Evolutionary conservation across 2,888 invertebrate genomes (phyloP).

Genomic region (Ochlodes sylvanus): DNA sequence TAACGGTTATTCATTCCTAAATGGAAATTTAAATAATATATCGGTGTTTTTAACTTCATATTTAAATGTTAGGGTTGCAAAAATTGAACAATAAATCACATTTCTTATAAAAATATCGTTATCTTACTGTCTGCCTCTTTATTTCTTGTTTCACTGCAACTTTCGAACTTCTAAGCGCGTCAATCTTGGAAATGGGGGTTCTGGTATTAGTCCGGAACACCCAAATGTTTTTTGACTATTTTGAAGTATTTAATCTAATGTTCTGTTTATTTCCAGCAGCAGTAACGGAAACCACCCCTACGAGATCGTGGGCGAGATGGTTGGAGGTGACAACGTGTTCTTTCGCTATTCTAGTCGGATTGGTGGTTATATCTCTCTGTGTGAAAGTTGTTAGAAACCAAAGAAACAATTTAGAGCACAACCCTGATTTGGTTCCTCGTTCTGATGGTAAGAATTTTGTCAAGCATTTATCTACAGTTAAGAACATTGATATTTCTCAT

Average conservation of each 20-base stretch:
- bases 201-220: too few relatives aligned
- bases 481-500: too few relatives aligned
- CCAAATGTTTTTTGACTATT: not conserved
- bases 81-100: too few relatives aligned
- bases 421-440: constrained; percentile 59
- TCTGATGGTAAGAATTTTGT: constrained; percentile 54
- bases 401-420: constrained; percentile 46
- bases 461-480: not conserved
- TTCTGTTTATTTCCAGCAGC: constrained; percentile 42
- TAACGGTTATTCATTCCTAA: too few relatives aligned
- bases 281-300: constrained; percentile 47
- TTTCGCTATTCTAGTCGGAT: constrained; percentile 45
- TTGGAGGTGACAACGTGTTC: constrained; percentile 49
- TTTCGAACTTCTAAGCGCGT: too few relatives aligned
- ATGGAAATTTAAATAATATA: too few relatives aligned
- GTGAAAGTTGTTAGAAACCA: constrained; percentile 47
- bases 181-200: too few relatives aligned
- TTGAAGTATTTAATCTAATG: not conserved
- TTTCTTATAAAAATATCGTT: too few relatives aligned
- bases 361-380: constrained; percentile 47
- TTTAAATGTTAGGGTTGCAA: too few relatives aligned
- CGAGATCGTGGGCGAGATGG: constrained; percentile 51
- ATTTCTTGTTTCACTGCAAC: too few relatives aligned
- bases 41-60: too few relatives aligned
- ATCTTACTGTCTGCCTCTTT: too few relatives aligned